Evolutionary conservation across 2,113 vertebrate species (phyloP), one percentile per base, ranked within the genome.

Genomic region (Poicephalus meyeri): DNA sequence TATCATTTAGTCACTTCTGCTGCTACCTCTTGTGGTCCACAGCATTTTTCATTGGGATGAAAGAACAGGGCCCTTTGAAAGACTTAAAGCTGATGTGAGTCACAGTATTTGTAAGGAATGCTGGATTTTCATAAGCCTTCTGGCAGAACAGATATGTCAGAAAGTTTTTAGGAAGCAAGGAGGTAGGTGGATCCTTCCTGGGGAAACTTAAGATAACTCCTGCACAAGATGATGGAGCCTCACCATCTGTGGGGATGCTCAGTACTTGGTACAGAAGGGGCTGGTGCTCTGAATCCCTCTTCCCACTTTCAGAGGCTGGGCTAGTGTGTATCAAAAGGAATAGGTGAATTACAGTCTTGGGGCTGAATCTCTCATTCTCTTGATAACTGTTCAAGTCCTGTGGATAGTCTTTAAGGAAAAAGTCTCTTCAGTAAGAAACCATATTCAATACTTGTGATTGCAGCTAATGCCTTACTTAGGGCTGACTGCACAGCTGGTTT

Each of bases 41-140:
- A 52, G 5, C 28, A 13, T 3, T 94, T 41, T 29, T 71, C 39
- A 28, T 0, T 6, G 31, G 0, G 2, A 19, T 23, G 44, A 42
- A 49, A 39, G 49, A 81, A 16, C 31, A 33, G 17, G 3, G 15
- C 28, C 85, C 61, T 80, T 68, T 89, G 88, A 86, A 79, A 76
- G 25, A 29, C 25, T 29, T 33, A 21, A 28, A 71, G 11, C n/a
- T 71, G 65, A 28, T 3, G 1, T 68, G 78, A 50, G 39, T 41
- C 81, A 74, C 1, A 2, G 15, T 9, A 21, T 69, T n/a, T 66
- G 58, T 25, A 80, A 88, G 68, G 76, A 85, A 76, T 1, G 3
- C 26, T 85, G 69, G 42, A 7, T 87, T 91, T 85, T 72, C 18
- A 35, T 58, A 37, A 50, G 39, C 39, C 33, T 33, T 71, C 73